These are phyloP conservation scores for Nephrotoma appendiculata DNA, from an alignment of 2,888 invertebrate species.

Conservation along the genomic window DNA sequence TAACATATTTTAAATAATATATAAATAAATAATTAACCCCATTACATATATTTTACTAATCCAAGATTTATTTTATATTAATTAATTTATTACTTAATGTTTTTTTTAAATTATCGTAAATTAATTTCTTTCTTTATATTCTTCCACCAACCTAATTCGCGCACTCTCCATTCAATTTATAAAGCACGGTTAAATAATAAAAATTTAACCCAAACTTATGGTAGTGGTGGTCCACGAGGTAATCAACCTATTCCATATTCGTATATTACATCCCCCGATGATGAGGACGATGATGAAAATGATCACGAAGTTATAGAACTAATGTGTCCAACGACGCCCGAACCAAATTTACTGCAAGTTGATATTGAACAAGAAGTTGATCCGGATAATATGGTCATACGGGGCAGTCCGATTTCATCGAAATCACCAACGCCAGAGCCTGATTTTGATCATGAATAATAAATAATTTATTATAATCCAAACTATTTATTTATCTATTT, in stretches of 20 bases:
- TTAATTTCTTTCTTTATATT: not conserved
- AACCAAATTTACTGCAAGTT: conserved; percentile 2
- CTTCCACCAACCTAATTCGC: not conserved
- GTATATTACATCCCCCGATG: not conserved
- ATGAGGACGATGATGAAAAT: not conserved
- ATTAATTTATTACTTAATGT: not conserved
- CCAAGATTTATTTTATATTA: not conserved
- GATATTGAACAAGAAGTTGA: conserved; percentile 30
- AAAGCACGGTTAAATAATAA: not conserved
- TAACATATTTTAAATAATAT: not conserved
- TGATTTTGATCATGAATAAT: conserved; percentile 8
- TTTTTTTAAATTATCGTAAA: not conserved
- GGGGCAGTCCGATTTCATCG: conserved; percentile 21
- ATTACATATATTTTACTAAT: not conserved
- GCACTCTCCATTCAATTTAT: not conserved
- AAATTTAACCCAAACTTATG: not conserved
- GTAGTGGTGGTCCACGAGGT: not conserved
- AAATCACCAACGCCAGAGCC: conserved; percentile 19
- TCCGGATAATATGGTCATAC: conserved; percentile 28
- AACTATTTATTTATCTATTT: not conserved
- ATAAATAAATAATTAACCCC: not conserved
- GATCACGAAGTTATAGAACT: not conserved
- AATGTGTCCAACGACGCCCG: not conserved
- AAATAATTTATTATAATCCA: not conserved
- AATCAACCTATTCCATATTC: not conserved